Evolutionary conservation across 2,113 vertebrate genomes (phyloP).

Genomic region (Morone chrysops): DNA sequence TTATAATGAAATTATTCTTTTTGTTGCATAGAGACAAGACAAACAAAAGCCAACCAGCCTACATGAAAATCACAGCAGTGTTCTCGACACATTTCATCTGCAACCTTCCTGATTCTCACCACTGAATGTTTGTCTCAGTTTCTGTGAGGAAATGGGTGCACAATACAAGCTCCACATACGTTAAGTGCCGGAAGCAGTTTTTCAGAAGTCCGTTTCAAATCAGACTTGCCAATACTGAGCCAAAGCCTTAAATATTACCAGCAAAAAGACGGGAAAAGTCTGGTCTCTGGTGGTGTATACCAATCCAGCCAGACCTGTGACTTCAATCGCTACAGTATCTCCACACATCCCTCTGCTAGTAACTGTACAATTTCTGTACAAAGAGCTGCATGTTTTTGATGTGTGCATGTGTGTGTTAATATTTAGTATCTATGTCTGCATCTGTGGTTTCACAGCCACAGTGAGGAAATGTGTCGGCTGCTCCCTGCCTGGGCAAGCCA

Average conservation of each 20-base stretch:
- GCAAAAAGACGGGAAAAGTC: background rate
- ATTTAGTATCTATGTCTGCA: conserved; percentile 7
- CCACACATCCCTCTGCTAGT: conserved; percentile 1
- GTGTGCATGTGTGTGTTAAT: conserved; percentile 2
- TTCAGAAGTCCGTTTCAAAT: conserved; percentile 1
- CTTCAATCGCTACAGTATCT: background rate
- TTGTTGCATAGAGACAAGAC: conserved; percentile 21
- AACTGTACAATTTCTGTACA: background rate
- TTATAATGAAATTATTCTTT: background rate
- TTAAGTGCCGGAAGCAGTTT: background rate
- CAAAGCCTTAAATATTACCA: background rate
- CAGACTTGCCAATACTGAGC: background rate
- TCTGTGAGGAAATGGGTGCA: conserved; percentile 7
- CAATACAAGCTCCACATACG: background rate
- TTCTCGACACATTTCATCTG: conserved; percentile 24
- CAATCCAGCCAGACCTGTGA: background rate
- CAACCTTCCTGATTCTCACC: conserved; percentile 1
- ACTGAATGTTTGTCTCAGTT: background rate
- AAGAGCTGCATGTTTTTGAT: conserved; percentile 2
- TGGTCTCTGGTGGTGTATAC: background rate
- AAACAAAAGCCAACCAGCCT: conserved; percentile 22
- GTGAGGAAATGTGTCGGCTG: conserved; percentile 31
- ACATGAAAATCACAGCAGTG: conserved; percentile 23
- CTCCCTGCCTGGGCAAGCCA: conserved; percentile 42
- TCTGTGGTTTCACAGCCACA: conserved; percentile 51